Conservation (phyloP, 2,797 vertebrate species). For the Malacoctenus gilli region DNA sequence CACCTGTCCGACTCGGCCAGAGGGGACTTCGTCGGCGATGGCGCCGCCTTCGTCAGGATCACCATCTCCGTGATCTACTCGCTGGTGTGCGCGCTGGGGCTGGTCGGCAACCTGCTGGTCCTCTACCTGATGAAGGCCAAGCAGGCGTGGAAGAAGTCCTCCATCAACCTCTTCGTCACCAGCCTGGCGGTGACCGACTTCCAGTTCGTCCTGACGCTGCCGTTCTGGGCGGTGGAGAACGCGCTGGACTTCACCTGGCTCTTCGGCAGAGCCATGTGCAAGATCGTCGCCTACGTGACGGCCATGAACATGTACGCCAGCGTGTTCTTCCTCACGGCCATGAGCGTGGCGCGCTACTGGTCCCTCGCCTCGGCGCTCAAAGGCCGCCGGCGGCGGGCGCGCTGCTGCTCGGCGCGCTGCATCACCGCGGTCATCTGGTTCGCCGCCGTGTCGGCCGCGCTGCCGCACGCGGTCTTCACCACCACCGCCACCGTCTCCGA, state of each 20-base stretch:
- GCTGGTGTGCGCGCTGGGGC: slow-evolving; percentile 90
- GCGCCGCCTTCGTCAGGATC: slow-evolving; percentile 83
- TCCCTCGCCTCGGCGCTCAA: slow-evolving; percentile 90
- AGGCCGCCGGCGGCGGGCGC: slow-evolving; percentile 66
- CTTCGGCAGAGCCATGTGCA: slow-evolving; percentile 94
- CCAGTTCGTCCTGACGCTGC: slow-evolving; percentile 94
- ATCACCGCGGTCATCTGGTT: slow-evolving; percentile 87
- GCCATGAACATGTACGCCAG: slow-evolving; percentile 98
- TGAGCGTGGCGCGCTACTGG: slow-evolving; percentile 92
- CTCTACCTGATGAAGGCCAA: slow-evolving; percentile 92
- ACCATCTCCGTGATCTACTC: slow-evolving; percentile 90
- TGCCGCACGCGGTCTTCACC: slow-evolving; percentile 92
- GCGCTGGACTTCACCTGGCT: slow-evolving; percentile 94
- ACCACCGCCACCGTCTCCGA: slow-evolving; percentile 86
- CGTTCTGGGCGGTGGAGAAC: slow-evolving; percentile 97
- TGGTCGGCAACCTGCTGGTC: slow-evolving; percentile 92
- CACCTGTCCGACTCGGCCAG: slow-evolving; percentile 29
- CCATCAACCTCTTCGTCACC: slow-evolving; percentile 94
- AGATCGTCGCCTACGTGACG: slow-evolving; percentile 91
- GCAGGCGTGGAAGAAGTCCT: slow-evolving; percentile 92
- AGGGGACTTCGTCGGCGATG: slow-evolving; percentile 71
- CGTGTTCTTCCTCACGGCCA: slow-evolving; percentile 95
- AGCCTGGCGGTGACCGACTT: slow-evolving; percentile 93
- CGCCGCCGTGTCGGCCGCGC: slow-evolving; percentile 84
- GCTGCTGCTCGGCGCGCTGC: slow-evolving; percentile 79